These are phyloP conservation scores for Bucco capensis DNA, from an alignment of 2,113 vertebrate species.

Conservation along the genomic window DNA sequence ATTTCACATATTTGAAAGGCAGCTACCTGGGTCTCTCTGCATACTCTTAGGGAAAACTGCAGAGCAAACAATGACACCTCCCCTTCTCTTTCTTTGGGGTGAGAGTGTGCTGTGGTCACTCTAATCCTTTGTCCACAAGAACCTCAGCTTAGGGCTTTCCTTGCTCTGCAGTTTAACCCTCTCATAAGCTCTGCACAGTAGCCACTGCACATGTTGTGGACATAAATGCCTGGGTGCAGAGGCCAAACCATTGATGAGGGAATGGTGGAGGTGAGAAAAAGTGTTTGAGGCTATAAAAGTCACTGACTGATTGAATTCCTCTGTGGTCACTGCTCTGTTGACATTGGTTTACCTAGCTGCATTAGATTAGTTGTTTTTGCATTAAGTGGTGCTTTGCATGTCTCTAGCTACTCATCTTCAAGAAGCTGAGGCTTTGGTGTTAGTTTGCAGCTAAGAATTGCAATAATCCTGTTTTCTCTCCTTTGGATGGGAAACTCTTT, in stretches of 20 bases:
- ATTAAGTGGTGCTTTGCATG: background rate
- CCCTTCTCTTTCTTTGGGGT: background rate
- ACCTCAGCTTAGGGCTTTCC: background rate
- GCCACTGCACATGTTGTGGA: background rate
- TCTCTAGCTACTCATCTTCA: background rate
- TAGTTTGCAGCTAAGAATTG: background rate
- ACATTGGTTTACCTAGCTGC: background rate
- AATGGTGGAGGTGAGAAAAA: background rate
- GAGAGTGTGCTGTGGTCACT: slow-evolving; percentile 3
- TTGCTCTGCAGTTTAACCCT: slow-evolving; percentile 8
- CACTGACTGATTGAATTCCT: background rate
- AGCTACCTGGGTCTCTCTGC: background rate
- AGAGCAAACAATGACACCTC: background rate
- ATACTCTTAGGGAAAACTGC: background rate
- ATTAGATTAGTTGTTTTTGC: background rate
- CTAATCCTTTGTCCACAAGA: slow-evolving; percentile 1
- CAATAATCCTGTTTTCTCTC: background rate
- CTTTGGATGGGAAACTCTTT: background rate
- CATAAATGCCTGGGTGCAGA: background rate
- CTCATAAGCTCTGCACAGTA: background rate
- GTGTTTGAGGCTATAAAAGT: background rate
- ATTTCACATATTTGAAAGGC: slow-evolving; percentile 42
- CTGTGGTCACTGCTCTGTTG: background rate
- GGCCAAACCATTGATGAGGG: background rate
- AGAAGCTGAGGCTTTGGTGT: background rate